Percentiles rank a stretch among this genome's conserved stretches.
phyloP scores from a whole-genome alignment of 1,140 invertebrate genomes.

The Anastrepha ludens region DNA sequence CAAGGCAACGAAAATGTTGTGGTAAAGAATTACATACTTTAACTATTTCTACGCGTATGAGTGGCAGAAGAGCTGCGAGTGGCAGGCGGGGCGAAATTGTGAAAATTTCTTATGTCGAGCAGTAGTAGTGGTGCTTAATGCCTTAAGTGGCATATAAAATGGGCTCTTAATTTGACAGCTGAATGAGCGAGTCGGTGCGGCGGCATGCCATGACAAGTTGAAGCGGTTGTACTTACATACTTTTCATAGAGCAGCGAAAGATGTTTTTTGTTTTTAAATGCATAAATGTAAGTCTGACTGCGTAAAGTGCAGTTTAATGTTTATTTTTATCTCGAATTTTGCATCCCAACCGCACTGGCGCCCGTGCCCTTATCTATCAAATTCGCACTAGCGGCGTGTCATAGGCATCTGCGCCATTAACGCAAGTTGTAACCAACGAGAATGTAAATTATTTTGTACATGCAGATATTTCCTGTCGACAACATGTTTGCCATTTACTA shows the following conservation, averaged over 20 bases:
- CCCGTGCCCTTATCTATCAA: neutral
- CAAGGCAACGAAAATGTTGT: neutral
- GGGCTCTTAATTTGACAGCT: conserved; percentile 37
- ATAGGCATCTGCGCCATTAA: neutral
- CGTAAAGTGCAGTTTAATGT: conserved; percentile 24
- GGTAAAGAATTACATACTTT: neutral
- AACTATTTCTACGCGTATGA: neutral
- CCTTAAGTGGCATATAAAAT: conserved; percentile 15
- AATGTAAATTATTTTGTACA: neutral
- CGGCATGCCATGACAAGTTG: neutral
- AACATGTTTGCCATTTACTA: neutral
- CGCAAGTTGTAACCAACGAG: neutral
- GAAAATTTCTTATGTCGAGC: neutral
- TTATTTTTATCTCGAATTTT: neutral
- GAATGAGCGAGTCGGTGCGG: conserved; percentile 5
- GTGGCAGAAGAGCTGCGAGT: neutral
- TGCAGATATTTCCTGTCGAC: conserved; percentile 12
- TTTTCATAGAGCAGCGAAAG: neutral
- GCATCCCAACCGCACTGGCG: neutral
- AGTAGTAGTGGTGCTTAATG: neutral
- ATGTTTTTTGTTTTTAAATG: neutral
- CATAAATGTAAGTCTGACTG: neutral
- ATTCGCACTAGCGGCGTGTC: neutral
- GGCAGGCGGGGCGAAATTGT: neutral
- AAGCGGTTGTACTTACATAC: neutral